A percentile compares a stretch with the other conserved stretches of the same genome.
Conservation (phyloP, 2,113 vertebrate species). For the Eulemur rufifrons region DNA sequence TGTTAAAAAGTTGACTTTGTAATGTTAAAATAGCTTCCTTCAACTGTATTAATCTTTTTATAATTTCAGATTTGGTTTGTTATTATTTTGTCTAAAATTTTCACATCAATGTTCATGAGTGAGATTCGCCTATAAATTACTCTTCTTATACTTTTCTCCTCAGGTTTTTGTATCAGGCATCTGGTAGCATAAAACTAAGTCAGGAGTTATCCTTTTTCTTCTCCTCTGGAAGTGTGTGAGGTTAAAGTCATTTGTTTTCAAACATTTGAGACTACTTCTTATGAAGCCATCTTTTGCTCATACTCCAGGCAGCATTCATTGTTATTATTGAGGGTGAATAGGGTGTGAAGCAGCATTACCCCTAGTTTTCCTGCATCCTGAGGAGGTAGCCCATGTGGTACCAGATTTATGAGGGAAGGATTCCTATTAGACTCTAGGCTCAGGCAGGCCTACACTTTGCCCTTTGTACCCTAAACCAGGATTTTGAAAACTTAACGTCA, state of each 20-base stretch:
- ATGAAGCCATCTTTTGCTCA: neutral
- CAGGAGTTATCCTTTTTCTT: neutral
- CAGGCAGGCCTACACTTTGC: neutral
- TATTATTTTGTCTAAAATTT: neutral
- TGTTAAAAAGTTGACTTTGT: neutral
- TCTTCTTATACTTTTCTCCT: neutral
- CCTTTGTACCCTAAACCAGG: neutral
- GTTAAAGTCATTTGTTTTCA: neutral
- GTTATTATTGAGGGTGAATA: neutral
- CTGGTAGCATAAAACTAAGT: neutral
- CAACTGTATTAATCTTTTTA: neutral
- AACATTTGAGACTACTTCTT: neutral
- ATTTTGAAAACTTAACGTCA: neutral
- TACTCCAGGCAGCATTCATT: neutral
- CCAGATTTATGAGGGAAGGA: neutral
- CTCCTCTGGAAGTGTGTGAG: neutral
- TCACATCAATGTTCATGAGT: neutral
- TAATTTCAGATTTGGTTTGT: neutral
- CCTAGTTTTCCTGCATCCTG: neutral
- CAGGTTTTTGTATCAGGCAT: neutral
- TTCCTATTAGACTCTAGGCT: neutral
- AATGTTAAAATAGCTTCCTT: neutral
- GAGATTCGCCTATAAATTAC: neutral
- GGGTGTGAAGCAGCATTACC: neutral
- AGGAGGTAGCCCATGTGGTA: neutral